phyloP scores from a whole-genome alignment of 2,113 vertebrate species.

The Anolis sagrei region DNA sequence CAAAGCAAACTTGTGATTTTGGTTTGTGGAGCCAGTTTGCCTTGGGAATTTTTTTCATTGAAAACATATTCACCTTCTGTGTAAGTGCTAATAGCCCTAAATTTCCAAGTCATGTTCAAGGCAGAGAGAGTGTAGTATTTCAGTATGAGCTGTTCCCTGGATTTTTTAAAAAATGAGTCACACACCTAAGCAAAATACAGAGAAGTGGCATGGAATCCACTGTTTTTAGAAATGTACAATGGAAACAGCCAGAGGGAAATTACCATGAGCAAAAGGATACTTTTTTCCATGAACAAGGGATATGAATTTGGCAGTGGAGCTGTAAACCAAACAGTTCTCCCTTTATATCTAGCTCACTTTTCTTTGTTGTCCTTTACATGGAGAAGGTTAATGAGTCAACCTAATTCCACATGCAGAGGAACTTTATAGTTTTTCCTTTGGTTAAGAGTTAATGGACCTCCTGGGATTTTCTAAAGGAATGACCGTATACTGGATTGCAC shows the following conservation, averaged over 20 bases:
- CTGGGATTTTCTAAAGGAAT: conserved; percentile 35
- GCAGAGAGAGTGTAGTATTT: conserved; percentile 43
- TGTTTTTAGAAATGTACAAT: neutral
- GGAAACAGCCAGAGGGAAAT: conserved; percentile 51
- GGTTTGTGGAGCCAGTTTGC: conserved; percentile 56
- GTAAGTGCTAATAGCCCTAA: conserved; percentile 59
- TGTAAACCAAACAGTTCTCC: conserved; percentile 41
- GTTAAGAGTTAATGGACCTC: conserved; percentile 51
- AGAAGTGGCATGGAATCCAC: neutral
- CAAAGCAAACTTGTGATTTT: conserved; percentile 60
- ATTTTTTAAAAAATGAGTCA: conserved; percentile 35
- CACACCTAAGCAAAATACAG: conserved; percentile 18
- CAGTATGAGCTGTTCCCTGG: conserved; percentile 26
- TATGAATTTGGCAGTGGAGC: conserved; percentile 45
- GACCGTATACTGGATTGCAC: conserved; percentile 27
- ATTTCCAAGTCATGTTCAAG: conserved; percentile 59
- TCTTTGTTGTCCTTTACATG: conserved; percentile 56
- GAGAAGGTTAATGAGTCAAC: conserved; percentile 59
- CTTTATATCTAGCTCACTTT: conserved; percentile 46
- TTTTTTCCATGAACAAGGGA: conserved; percentile 30
- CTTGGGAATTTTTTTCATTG: conserved; percentile 58
- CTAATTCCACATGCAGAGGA: conserved; percentile 50
- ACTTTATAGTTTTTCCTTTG: conserved; percentile 59
- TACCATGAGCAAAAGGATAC: conserved; percentile 33
- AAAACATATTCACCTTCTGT: conserved; percentile 65